Percentiles rank a stretch among this genome's conserved stretches.
phyloP scores from a whole-genome alignment of 2,888 invertebrate genomes.

The Adela reaumurella region DNA sequence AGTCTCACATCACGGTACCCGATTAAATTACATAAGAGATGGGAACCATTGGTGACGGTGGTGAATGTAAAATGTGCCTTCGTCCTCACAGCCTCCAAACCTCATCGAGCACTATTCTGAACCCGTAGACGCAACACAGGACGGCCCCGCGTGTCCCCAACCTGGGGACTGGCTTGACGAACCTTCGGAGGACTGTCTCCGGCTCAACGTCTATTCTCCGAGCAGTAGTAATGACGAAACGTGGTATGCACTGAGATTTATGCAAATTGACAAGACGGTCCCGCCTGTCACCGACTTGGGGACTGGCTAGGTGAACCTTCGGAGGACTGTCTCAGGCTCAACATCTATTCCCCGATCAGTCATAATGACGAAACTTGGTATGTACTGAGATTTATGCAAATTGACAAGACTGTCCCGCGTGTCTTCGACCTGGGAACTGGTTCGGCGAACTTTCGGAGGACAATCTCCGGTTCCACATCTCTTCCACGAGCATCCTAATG shows the following conservation, averaged over 20 bases:
- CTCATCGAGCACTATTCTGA: conserved; percentile 43
- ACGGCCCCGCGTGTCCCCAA: conserved; percentile 57
- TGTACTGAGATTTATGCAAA: too few species aligned
- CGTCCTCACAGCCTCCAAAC: conserved; percentile 48
- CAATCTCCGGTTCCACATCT: too few species aligned
- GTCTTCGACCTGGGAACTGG: too few species aligned
- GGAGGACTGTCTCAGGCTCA: conserved; percentile 56
- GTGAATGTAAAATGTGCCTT: too few species aligned
- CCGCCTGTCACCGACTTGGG: not conserved
- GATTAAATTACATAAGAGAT: too few species aligned
- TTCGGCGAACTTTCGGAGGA: too few species aligned
- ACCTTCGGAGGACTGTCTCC: conserved; percentile 49
- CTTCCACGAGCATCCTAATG: too few species aligned
- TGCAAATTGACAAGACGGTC: conserved; percentile 20
- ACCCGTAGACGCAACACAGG: conserved; percentile 52
- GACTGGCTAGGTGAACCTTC: conserved; percentile 15
- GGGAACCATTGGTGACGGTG: too few species aligned
- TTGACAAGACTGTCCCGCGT: too few species aligned
- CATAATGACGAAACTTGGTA: conserved; percentile 12
- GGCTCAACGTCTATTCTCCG: conserved; percentile 50
- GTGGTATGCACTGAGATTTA: too few species aligned
- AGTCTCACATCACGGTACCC: too few species aligned
- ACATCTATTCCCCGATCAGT: conserved; percentile 37
- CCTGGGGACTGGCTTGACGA: conserved; percentile 17
- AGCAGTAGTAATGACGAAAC: too few species aligned